Conservation (phyloP, 1,140 invertebrate genomes). For the Polyergus mexicanus region DNA sequence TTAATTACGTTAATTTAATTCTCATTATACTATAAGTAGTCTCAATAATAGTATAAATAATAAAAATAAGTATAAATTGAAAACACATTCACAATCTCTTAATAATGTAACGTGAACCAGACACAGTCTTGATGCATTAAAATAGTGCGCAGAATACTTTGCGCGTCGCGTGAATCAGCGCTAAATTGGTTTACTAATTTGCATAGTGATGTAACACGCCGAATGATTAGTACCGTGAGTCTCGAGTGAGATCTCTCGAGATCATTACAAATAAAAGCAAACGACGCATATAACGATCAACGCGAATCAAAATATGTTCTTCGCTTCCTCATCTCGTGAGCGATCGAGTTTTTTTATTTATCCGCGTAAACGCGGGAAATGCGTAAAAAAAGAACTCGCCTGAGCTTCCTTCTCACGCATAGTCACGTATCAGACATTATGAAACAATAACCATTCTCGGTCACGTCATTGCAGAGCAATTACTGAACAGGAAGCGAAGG, state of each 20-base stretch:
- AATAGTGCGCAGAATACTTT: constrained; percentile 1
- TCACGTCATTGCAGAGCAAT: constrained; percentile 37
- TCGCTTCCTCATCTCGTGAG: background rate
- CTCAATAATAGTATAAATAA: too few relatives aligned
- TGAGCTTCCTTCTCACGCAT: constrained; percentile 63
- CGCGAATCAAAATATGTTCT: background rate
- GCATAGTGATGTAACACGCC: constrained; percentile 13
- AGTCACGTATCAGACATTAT: constrained; percentile 59
- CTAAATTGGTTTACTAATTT: background rate
- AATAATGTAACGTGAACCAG: too few relatives aligned
- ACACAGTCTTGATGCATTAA: background rate
- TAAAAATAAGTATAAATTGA: too few relatives aligned
- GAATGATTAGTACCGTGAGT: constrained; percentile 7
- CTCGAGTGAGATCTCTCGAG: background rate
- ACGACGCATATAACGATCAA: background rate
- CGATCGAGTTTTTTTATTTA: background rate
- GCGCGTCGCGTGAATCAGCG: background rate
- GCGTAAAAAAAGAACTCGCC: constrained; percentile 1
- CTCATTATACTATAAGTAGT: too few relatives aligned
- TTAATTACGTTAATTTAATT: background rate
- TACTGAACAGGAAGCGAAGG: background rate
- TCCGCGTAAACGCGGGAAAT: background rate
- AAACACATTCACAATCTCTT: too few relatives aligned
- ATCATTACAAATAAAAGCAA: background rate
- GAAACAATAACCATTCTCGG: constrained; percentile 61